Base-by-base conservation (phyloP, 2,113 vertebrate species). In the Ammodytes marinus region DNA sequence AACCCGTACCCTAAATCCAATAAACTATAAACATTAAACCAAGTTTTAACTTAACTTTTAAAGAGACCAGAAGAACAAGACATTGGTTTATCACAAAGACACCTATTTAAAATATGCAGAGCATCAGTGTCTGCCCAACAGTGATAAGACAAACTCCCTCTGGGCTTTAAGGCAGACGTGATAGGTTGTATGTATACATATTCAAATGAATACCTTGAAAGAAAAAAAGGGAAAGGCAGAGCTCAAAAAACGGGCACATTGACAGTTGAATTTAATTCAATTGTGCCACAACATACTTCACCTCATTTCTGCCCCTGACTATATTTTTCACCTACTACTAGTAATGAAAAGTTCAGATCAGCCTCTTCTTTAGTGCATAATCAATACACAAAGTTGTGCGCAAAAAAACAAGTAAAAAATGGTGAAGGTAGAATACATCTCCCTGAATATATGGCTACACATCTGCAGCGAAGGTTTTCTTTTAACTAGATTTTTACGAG, bases 91-190 rank as follows among this genome's bases (percentile, higher is more conserved):
- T 35, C 40, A n/a, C 1, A 74, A 35, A 47, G 13, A 17, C 46
- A 74, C 58, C 14, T 1, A 17, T n/a, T 52, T 42, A 60, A 60
- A 77, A 69, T 35, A 68, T 19, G 43, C 12, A 50, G 37, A 52
- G n/a, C 8, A 2, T 52, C 6, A 27, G 6, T 53, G 43, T 69
- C 37, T 43, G 58, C n/a, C 71, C 37, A 37, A n/a, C 59, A 45
- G 58, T 52, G 71, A 74, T 74, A 52, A 43, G 47, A 63, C 39
- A 63, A 63, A 53, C 46, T 63, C 37, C 47, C 59, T 73, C 11
- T 42, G 46, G 69, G 37, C 55, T 40, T 13, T 14, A 27, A 61
- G 0, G 7, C 10, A 14, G 35, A 58, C 40, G 12, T 40, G 65
- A 67, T 59, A 17, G 39, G 27, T 45, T 6, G 39, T 37, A 53